Base-by-base conservation (phyloP, 1,140 invertebrate genomes). In the Bicyclus anynana region DNA sequence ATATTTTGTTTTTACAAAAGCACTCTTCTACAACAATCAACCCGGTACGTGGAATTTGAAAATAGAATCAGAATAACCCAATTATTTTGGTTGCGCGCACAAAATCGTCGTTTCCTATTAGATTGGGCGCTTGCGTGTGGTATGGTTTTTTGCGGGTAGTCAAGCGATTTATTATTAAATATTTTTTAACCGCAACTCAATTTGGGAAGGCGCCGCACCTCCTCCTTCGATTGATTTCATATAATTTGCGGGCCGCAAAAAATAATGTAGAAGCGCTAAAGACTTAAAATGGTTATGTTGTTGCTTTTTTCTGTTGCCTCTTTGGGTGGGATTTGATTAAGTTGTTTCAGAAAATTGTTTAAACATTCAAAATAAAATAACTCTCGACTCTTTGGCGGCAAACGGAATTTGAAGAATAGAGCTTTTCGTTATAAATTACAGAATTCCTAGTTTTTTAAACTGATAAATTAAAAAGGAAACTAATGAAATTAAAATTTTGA, bases 151-250 rank as follows among this genome's bases (percentile, higher is more conserved):
- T 80, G 80, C 84, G 69, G 74, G 69, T 73, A 66, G 83, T 76
- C 4, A 71, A 74, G 47, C 57, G 66, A 77, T 72, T 83, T 66
- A 79, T 82, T 79, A 77, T 80, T 69, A 74, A 74, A 72, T 72
- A 77, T 83, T 78, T 69, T 71, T 71, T n/a, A n/a, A 74, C 84
- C 83, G 84, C 82, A 83, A 85, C 80, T 83, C 82, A 85, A 87
- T 87, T 85, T 82, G 70, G 72, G 77, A 70, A 79, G 81, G 77
- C 80, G 67, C 80, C 68, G 66, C 42, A 66, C 77, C 79, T 79
- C 82, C 81, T 76, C 72, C 73, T 64, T 80, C 76, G 69, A 79
- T 83, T 81, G 76, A 82, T 83, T 87, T 80, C 72, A 71, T 82
- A 74, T 84, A 84, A 87, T 84, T 79, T 82, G 75, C 75, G 66